Evolutionary conservation across 2,888 invertebrate genomes (phyloP), one percentile per base, ranked within the genome.

Genomic region (Blastobasis adustella): DNA sequence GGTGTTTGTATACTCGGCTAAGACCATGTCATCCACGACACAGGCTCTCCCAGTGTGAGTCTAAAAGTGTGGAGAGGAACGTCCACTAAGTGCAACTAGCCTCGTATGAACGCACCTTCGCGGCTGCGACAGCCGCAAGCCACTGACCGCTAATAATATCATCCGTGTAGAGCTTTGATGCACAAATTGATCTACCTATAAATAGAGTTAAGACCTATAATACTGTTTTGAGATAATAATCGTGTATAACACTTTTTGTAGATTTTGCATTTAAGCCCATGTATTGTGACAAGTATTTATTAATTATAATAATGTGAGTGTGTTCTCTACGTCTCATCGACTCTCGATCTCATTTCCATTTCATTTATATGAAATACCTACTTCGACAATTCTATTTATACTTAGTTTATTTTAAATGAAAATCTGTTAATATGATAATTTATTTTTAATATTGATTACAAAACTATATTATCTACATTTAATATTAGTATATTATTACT

Each of bases 241-340:
- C 83, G 79, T 81, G 75, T 85, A 75, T 83, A 81, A 79, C 78
- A 80, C 73, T 77, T 82, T 83, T 82, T 74, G 87, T 87, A 87
- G 87, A 73, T 80, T 82, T 86, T 82, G 77, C 82, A 84, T 86
- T 75, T 86, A 85, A 79, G 77, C 76, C 79, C 79, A 82, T 84
- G 84, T 87, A 87, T 85, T 79, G 83, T 86, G 84, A 79, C 66
- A 63, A 66, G 67, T 73, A 67, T 82, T 73, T 82, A 80, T 78
- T 72, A 76, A 79, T 79, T 79, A 76, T 67, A 83, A 79, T 79
- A 79, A 76, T 67, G 83, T 84, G 79, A 77, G 76, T 81, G 84
- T 85, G 80, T 77, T 81, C 78, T 83, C 78, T 83, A 68, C 67
- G 69, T 77, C 66, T 76, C 66, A 63, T 69, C 63, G 61, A 71